Percentiles rank a stretch among this genome's conserved stretches.
These are phyloP conservation scores for Pipa parva DNA, from an alignment of 2,113 vertebrate species.

Conservation along the genomic window DNA sequence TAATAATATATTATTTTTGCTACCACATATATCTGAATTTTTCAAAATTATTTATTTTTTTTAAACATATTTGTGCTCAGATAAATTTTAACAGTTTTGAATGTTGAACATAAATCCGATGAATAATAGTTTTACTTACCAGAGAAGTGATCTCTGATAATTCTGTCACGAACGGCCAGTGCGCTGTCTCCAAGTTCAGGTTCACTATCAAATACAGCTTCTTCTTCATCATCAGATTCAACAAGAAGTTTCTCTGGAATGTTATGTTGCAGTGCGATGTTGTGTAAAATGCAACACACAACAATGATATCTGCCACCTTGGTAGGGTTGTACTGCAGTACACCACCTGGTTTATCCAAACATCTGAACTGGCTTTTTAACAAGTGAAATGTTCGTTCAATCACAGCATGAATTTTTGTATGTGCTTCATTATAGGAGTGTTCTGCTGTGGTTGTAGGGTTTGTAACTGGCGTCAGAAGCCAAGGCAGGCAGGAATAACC, in stretches of 20 bases:
- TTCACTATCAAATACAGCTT: not conserved
- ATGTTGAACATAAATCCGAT: too few relatives aligned
- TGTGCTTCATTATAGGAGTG: slow-evolving; percentile 3
- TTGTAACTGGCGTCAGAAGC: slow-evolving; percentile 14
- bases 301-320: slow-evolving; percentile 29
- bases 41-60: too few relatives aligned
- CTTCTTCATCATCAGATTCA: not conserved
- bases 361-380: slow-evolving; percentile 22
- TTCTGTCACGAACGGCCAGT: not conserved
- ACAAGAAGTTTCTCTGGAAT: not conserved
- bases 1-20: too few relatives aligned
- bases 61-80: too few relatives aligned
- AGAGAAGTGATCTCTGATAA: slow-evolving; percentile 23
- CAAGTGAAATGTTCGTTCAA: slow-evolving; percentile 14
- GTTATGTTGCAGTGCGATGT: slow-evolving; percentile 13
- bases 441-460: not conserved
- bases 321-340: slow-evolving; percentile 29
- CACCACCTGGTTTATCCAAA: slow-evolving; percentile 25
- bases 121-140: too few relatives aligned
- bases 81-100: slow-evolving; percentile 8
- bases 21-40: too few relatives aligned
- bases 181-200: not conserved
- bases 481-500: slow-evolving; percentile 2
- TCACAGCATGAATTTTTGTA: not conserved
- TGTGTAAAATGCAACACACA: slow-evolving; percentile 31